A percentile compares a stretch with the other conserved stretches of the same genome.
Evolutionary conservation across 2,888 invertebrate genomes (phyloP).

Genomic region (Chouioia cunea): DNA sequence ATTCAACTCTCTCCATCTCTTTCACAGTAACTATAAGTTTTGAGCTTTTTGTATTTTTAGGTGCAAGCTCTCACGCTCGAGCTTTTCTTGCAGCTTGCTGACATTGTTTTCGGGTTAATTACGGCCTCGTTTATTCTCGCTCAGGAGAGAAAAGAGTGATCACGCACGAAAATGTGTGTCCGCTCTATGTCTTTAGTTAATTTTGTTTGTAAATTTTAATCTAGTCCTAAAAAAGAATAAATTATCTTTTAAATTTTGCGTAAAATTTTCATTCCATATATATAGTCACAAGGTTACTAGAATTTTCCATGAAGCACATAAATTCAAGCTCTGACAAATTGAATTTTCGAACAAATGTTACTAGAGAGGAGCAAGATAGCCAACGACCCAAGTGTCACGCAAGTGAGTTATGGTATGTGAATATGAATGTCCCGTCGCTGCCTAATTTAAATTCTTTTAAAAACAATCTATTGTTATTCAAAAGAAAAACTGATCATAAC

Average conservation of each 20-base stretch:
- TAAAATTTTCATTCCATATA: too few species aligned
- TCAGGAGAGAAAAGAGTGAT: slow-evolving; percentile 9
- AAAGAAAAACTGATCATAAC: slow-evolving; percentile 24
- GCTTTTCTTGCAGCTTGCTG: neutral
- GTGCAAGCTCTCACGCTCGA: neutral
- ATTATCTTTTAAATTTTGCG: too few species aligned
- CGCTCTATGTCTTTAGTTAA: neutral
- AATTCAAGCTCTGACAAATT: slow-evolving; percentile 42
- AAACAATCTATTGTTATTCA: slow-evolving; percentile 32
- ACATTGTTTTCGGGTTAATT: slow-evolving; percentile 22
- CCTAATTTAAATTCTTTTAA: slow-evolving; percentile 46
- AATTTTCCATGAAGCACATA: slow-evolving; percentile 30
- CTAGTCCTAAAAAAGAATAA: too few species aligned
- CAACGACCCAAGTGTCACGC: slow-evolving; percentile 23
- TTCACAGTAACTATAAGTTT: slow-evolving; percentile 9
- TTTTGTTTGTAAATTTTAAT: neutral
- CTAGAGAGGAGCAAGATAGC: slow-evolving; percentile 25
- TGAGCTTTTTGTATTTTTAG: slow-evolving; percentile 2
- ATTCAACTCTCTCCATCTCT: too few species aligned
- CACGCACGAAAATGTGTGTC: neutral
- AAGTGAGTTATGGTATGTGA: slow-evolving; percentile 45
- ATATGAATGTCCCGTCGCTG: slow-evolving; percentile 43
- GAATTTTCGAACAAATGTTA: slow-evolving; percentile 41
- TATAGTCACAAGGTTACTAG: too few species aligned
- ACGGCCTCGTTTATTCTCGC: slow-evolving; percentile 10